A percentile compares a stretch with the other conserved stretches of the same genome.
phyloP scores from a whole-genome alignment of 2,113 vertebrate species.

The Hemichromis elongatus region DNA sequence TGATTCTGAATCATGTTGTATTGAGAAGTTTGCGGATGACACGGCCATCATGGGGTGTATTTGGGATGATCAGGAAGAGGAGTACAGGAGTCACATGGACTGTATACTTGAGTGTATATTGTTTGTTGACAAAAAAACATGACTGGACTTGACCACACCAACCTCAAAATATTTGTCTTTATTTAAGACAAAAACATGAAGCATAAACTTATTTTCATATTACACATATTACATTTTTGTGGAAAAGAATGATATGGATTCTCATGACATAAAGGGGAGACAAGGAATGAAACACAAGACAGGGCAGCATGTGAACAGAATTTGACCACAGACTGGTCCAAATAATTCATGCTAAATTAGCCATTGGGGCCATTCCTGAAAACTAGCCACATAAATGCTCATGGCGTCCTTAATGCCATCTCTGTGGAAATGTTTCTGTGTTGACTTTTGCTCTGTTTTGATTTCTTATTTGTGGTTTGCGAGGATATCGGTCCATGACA shows the following conservation, averaged over 20 bases:
- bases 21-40: too few species aligned
- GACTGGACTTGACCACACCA: too few species aligned
- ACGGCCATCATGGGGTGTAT: too few species aligned
- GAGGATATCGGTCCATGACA: background rate
- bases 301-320: background rate
- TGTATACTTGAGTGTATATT: too few species aligned
- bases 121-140: too few species aligned
- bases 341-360: background rate
- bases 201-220: background rate
- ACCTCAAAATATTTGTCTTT: background rate
- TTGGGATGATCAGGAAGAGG: too few species aligned
- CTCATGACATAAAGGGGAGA: background rate
- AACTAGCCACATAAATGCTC: background rate
- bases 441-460: background rate
- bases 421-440: background rate
- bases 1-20: too few species aligned
- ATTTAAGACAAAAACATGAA: background rate
- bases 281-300: background rate
- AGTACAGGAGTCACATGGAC: too few species aligned
- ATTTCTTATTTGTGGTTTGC: background rate
- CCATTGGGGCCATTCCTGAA: background rate
- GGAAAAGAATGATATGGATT: background rate
- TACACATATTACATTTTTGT: background rate
- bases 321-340: background rate
- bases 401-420: too few species aligned